Percentiles rank a stretch among this genome's conserved stretches.
phyloP scores from a whole-genome alignment of 2,797 vertebrate species.

The Glyptemys insculpta region DNA sequence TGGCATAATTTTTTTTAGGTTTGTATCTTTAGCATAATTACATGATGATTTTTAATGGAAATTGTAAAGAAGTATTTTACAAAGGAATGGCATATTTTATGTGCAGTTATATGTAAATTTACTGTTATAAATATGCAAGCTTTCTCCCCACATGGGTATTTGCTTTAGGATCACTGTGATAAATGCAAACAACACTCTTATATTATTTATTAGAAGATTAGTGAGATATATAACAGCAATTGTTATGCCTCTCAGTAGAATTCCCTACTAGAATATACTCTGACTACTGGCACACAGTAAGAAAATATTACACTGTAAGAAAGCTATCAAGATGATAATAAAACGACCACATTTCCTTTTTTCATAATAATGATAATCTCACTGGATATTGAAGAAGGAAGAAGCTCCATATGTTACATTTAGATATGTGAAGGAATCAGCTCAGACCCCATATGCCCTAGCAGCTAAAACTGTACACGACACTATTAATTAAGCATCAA shows the following conservation, averaged over 20 bases:
- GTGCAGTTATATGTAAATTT: constrained; percentile 75
- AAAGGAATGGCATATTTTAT: constrained; percentile 76
- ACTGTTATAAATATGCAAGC: constrained; percentile 75
- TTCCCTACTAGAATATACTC: constrained; percentile 45
- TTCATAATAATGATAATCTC: constrained; percentile 29
- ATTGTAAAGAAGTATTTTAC: constrained; percentile 76
- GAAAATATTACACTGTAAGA: constrained; percentile 55
- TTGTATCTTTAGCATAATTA: constrained; percentile 78
- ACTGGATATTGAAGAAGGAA: constrained; percentile 26
- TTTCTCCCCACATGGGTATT: constrained; percentile 64
- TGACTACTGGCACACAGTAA: constrained; percentile 50
- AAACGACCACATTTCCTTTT: constrained; percentile 55
- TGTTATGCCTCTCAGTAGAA: constrained; percentile 68
- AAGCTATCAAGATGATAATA: constrained; percentile 56
- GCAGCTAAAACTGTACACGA: background rate
- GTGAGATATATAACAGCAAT: constrained; percentile 73
- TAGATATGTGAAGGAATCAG: constrained; percentile 14
- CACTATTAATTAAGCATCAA: background rate
- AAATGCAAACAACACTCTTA: constrained; percentile 74
- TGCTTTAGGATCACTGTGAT: constrained; percentile 70
- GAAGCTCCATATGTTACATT: background rate
- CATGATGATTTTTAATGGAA: constrained; percentile 79
- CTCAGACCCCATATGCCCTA: constrained; percentile 20
- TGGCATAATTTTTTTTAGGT: constrained; percentile 74
- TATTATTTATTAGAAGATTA: constrained; percentile 80